phyloP scores from a whole-genome alignment of 2,888 invertebrate species.

The Dryobota labecula region DNA sequence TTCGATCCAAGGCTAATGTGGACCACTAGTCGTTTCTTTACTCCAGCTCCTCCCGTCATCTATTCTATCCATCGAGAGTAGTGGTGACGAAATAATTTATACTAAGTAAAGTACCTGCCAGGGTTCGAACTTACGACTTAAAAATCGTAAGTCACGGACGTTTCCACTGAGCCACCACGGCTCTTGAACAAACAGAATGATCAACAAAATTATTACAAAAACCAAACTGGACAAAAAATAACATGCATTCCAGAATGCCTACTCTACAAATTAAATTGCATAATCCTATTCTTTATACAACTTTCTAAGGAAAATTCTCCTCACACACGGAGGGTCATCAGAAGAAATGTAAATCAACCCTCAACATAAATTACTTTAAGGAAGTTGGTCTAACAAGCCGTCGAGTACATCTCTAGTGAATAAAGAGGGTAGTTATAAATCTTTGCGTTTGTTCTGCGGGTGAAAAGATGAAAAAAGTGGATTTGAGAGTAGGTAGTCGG shows the following conservation, averaged over 20 bases:
- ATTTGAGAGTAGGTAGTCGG: slow-evolving; percentile 26
- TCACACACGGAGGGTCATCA: slow-evolving; percentile 47
- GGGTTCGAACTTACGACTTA: not conserved
- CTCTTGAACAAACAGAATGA: not conserved
- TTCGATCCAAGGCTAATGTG: too few relatives aligned
- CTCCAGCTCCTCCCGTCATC: too few relatives aligned
- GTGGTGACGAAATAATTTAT: not conserved
- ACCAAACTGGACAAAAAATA: too few relatives aligned
- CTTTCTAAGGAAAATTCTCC: slow-evolving; percentile 23
- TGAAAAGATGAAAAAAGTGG: slow-evolving; percentile 67
- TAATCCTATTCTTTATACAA: slow-evolving; percentile 9
- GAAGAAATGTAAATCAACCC: slow-evolving; percentile 68
- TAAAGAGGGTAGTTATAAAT: slow-evolving; percentile 72
- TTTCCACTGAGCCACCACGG: not conserved
- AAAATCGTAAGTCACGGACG: not conserved
- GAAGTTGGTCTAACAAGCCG: slow-evolving; percentile 76
- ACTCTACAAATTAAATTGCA: not conserved
- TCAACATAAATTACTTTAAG: slow-evolving; percentile 64
- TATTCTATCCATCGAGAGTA: too few relatives aligned
- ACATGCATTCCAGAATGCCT: too few relatives aligned
- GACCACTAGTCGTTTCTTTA: too few relatives aligned
- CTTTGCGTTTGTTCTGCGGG: slow-evolving; percentile 70
- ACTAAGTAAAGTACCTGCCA: not conserved
- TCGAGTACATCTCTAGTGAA: slow-evolving; percentile 70
- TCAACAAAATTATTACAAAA: not conserved